These are phyloP conservation scores for Tupaia chinensis DNA, from an alignment of 2,113 vertebrate genomes.

Conservation along the genomic window DNA sequence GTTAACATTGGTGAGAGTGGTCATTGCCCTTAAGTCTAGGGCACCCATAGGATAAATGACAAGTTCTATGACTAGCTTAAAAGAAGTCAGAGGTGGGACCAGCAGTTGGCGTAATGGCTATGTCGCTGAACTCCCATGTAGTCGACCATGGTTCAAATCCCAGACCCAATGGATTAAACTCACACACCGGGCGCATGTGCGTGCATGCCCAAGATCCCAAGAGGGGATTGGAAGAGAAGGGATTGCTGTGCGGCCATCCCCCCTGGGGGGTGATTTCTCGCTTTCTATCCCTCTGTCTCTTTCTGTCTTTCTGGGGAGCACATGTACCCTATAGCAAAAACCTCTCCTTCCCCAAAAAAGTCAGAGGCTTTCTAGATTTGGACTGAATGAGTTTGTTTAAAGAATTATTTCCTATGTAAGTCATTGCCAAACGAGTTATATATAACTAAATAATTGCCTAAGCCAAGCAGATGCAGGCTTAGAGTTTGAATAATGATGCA, in stretches of 20 bases:
- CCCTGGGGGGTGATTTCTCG: too few species aligned
- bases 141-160: too few species aligned
- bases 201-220: too few species aligned
- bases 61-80: slow-evolving; percentile 32
- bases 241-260: too few species aligned
- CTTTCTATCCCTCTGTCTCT: too few species aligned
- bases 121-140: too few species aligned
- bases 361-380: slow-evolving; percentile 57
- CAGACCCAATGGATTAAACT: too few species aligned
- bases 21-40: slow-evolving; percentile 3
- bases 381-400: slow-evolving; percentile 53
- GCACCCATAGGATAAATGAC: background rate
- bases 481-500: slow-evolving; percentile 54
- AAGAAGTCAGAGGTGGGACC: slow-evolving; percentile 39
- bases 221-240: too few species aligned
- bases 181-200: too few species aligned
- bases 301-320: too few species aligned
- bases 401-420: slow-evolving; percentile 63
- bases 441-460: slow-evolving; percentile 23
- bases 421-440: slow-evolving; percentile 47
- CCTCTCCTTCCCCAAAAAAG: background rate
- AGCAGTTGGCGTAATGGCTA: too few species aligned
- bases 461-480: slow-evolving; percentile 32
- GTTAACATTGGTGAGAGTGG: background rate
- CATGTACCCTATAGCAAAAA: too few species aligned